Evolutionary conservation across 2,888 invertebrate species (phyloP), one percentile per base, ranked within the genome.

Genomic region (Oasisia sp.): DNA sequence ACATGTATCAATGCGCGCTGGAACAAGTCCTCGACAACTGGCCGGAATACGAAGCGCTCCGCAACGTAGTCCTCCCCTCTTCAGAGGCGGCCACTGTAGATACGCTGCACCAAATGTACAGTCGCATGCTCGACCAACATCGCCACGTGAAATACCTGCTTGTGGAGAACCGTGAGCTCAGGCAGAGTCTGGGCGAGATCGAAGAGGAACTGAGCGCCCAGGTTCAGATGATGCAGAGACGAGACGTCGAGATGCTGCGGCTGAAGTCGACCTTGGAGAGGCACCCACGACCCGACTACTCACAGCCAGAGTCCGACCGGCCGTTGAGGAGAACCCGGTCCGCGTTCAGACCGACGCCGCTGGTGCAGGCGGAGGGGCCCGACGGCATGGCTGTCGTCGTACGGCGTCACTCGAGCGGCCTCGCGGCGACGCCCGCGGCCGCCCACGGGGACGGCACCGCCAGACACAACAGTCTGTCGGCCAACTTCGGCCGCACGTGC

Each of bases 41-140:
- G 74, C 74, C 74, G 27, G 74, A 74, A 74, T 74, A 74, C 74
- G 74, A 74, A 74, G 74, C 74, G 74, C 74, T 74, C 27, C 74
- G 74, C 19, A 74, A 74, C 74, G 19, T 74, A 74, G 19, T 74
- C 74, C 74, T 5, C 19, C 74, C 74, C 19, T 27, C 74, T 19
- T 74, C 74, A 74, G 74, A 74, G 19, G 19, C 27, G 4, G 19
- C 19, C 27, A 27, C 19, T 19, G 74, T 74, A 5, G 74, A 74
- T 27, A 74, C 74, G 74, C 74, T 74, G 19, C 74, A 74, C 74
- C 74, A 74, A 74, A 27, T 74, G 74, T 74, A 74, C 74, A 74
- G 4, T 19, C 19, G 74, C 19, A 74, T 74, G 7, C 27, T 74
- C 27, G 19, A 74, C 74, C 74, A 74, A 74, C 19, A 74, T 19